Evolutionary conservation across 2,888 invertebrate species (phyloP).

Genomic region (Ennomos fuscantarius): DNA sequence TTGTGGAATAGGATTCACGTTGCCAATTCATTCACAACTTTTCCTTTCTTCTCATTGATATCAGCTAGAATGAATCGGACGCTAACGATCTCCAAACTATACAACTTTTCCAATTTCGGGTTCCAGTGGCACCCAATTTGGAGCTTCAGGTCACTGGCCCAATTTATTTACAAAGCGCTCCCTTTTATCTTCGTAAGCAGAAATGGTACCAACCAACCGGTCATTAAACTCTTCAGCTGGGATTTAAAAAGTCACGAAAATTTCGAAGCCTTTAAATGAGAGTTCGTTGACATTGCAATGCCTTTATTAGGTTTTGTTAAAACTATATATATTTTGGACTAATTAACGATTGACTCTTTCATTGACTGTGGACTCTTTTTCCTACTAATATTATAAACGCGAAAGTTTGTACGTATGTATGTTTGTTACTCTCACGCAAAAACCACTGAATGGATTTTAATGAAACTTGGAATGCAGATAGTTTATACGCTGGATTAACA

Average conservation of each 20-base stretch:
- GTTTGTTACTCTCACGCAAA: too few species aligned
- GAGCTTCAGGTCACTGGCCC: constrained; percentile 38
- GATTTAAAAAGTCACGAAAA: neutral
- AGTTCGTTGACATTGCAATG: too few species aligned
- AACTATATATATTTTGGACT: too few species aligned
- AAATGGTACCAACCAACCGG: constrained; percentile 9
- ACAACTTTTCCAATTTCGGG: constrained; percentile 63
- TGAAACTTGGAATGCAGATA: too few species aligned
- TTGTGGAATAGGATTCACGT: too few species aligned
- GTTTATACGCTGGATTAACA: too few species aligned
- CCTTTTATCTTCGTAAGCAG: constrained; percentile 38
- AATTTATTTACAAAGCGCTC: constrained; percentile 48
- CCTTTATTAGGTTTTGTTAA: too few species aligned
- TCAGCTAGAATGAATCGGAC: constrained; percentile 9
- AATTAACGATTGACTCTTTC: too few species aligned
- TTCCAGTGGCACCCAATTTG: constrained; percentile 43
- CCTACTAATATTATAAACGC: too few species aligned
- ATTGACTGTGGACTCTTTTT: too few species aligned
- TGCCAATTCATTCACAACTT: neutral
- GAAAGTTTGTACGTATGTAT: too few species aligned
- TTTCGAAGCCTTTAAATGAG: neutral
- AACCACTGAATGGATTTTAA: too few species aligned
- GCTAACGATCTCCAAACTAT: constrained; percentile 30
- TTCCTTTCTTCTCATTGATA: neutral
- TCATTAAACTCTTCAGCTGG: constrained; percentile 11